Evolutionary conservation across 2,888 invertebrate species (phyloP), one percentile per base, ranked within the genome.

Genomic region (Mystacides longicornis): DNA sequence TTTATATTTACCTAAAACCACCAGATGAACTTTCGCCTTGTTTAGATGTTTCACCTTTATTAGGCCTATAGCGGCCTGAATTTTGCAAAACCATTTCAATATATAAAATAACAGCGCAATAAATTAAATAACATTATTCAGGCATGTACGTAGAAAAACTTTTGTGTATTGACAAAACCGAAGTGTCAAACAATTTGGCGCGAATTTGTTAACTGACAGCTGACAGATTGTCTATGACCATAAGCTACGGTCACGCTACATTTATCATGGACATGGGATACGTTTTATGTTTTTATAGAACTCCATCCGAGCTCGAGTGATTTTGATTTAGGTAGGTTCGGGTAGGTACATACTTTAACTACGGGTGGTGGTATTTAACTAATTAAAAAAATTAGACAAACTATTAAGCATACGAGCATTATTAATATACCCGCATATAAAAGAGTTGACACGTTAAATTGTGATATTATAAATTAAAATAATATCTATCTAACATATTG

Each of bases 81-180:
- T 81, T 81, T 67, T 78, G 80, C 3, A 75, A 67, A 54, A 79
- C 80, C 81, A 81, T 81, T 33, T 31, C 31, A 31, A 31, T 31
- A 31, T 7, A 31, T 31, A 9, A 7, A 11, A 9, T 31, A 31
- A 46, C 21, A 3, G 11, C 3, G 5, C 14, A 43, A n/a, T 43
- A 4, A 43, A 4, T 4, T 4, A n/a, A 19, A 46, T 2, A 18
- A 4, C 20, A 46, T 11, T 19, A 46, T 21, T 19, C 5, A 43
- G 11, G 21, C 46, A 46, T 11, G 11, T 11, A 21, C 23, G 5
- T 14, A 23, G 14, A 11, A 48, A 16, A 16, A 48, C 48, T n/a
- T 11, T 18, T 43, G 5, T 11, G 11, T n/a, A 21, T 23, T 22
- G 16, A 11, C 7, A 7, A 14, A 1, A 42, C 2, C 19, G 18